Evolutionary conservation across 2,113 vertebrate species (phyloP), one percentile per base, ranked within the genome.

Genomic region (Xenopus tropicalis): DNA sequence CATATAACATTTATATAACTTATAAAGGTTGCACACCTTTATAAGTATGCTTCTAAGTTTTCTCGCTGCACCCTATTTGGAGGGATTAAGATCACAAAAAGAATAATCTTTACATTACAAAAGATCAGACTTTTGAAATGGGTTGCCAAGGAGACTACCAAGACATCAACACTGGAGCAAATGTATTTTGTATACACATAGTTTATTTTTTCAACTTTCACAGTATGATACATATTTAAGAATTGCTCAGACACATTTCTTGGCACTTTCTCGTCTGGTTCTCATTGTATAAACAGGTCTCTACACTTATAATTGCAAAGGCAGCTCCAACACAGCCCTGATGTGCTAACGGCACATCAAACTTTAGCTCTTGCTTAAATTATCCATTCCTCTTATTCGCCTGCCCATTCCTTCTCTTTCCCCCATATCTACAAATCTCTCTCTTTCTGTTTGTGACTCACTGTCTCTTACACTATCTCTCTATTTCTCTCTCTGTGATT

Each of bases 121-220:
- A 75, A 76, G 66, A 59, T 52, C 48, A 12, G 62, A 69, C 21
- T 62, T 69, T 46, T 61, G 44, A 67, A 63, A 69, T 20, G 21
- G 44, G 73, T 76, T 76, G 25, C 66, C 57, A 76, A 56, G 66
- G 73, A 62, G 66, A 76, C 66, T 44, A 63, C 61, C 58, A 69
- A 76, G 58, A 69, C 66, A 69, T 69, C 65, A 76, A 69, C 73
- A 76, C 69, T 69, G 66, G 22, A 63, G 66, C 42, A 54, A 63
- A 69, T 62, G 56, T 61, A 61, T 69, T 69, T 54, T 69, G 61
- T 65, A 1, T 66, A 42, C 61, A 61, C 42, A 21, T 16, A 24
- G 63, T 43, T 61, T 69, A 25, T 48, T 69, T 69, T 56, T 58
- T 62, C 56, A 24, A 20, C 58, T 69, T 62, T 69, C 46, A 56